Evolutionary conservation across 2,797 vertebrate genomes (phyloP), one percentile per base, ranked within the genome.

Genomic region (Lates japonicus): DNA sequence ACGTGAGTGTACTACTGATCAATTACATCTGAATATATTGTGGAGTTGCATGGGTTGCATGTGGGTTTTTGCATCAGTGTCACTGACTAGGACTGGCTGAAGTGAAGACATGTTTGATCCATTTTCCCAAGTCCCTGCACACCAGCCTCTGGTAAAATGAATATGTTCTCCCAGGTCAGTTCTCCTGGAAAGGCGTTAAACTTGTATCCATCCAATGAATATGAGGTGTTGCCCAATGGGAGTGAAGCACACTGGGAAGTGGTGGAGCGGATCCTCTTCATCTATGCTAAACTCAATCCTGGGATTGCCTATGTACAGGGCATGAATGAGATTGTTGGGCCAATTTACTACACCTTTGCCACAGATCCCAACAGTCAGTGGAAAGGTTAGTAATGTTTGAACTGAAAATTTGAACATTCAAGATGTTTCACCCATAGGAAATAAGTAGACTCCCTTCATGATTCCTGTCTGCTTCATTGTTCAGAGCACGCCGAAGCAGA

Each of bases 281-380:
- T 99, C 93, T 99, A 99, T 0, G 98, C 98, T 90, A 99, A 99
- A 88, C 97, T 99, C 90, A 99, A 99, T 90, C 98, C 98, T 0
- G 98, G 98, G 16, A 98, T 99, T 0, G 98, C 98, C 0, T 99
- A 99, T 0, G 98, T 99, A 0, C 98, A 99, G 93, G 98, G 98
- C 85, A 99, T 99, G 98, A 99, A 99, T 0, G 98, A 99, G 92
- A 97, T 99, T 0, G 98, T 99, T 3, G 98, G 98, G 16, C 98
- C 98, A 1, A 96, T 99, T 49, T 99, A 99, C 93, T 99, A 99
- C 86, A 99, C 98, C 0, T 99, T 99, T 54, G 98, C 98, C 84
- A 99, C 97, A 0, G 97, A 99, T 82, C 97, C 98, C 17, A 98
- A 97, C 91, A 94, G 89, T 0, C 92, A 97, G 49, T 98, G 98